phyloP scores from a whole-genome alignment of 2,113 vertebrate species.

The Myrmecophaga tridactyla region DNA sequence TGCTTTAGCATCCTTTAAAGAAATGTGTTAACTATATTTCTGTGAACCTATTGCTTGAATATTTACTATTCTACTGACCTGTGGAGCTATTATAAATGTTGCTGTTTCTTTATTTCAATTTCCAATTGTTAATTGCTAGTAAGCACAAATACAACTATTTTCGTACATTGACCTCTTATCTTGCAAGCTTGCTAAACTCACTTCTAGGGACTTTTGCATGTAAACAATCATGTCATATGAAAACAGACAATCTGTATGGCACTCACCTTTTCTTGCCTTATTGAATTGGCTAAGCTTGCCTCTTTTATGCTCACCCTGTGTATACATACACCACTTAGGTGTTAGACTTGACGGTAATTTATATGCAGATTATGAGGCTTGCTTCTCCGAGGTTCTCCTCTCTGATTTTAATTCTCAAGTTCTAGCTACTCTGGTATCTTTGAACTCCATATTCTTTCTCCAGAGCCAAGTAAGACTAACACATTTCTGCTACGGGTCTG shows the following conservation, averaged over 20 bases:
- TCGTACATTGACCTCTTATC: neutral
- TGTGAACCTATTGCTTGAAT: neutral
- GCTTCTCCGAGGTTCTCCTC: neutral
- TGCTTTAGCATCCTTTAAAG: neutral
- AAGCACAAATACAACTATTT: too few species aligned
- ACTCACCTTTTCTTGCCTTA: neutral
- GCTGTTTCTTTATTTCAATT: neutral
- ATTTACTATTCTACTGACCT: neutral
- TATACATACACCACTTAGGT: neutral
- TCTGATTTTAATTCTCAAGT: neutral
- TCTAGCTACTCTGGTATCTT: neutral
- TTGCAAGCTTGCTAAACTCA: too few species aligned
- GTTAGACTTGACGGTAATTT: neutral
- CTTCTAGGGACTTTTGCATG: neutral
- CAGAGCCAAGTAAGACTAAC: neutral
- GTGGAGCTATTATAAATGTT: neutral
- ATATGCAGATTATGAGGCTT: neutral
- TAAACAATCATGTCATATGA: neutral
- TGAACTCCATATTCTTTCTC: neutral
- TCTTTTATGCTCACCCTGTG: neutral
- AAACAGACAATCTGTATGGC: neutral
- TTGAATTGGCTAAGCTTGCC: neutral
- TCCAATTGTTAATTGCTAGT: neutral
- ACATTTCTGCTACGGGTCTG: neutral
- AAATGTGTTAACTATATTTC: neutral